Evolutionary conservation across 2,797 vertebrate genomes (phyloP).

Genomic region (Nothura maculosa): DNA sequence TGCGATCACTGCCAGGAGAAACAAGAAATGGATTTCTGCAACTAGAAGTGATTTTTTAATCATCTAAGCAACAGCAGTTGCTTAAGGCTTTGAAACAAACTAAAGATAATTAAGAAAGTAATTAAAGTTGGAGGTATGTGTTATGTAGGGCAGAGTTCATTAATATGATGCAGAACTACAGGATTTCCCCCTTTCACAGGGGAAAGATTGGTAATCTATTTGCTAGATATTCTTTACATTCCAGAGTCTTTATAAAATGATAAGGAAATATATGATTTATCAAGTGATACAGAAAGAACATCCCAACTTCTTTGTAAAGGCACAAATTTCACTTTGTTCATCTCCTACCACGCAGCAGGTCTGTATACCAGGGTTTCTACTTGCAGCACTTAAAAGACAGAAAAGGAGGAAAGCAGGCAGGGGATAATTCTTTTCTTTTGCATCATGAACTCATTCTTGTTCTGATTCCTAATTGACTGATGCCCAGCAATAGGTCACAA

Average conservation of each 20-base stretch:
- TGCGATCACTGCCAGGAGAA: constrained; percentile 88
- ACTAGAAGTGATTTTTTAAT: constrained; percentile 94
- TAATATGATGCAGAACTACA: constrained; percentile 20
- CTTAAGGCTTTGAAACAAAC: constrained; percentile 86
- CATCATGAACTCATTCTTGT: background rate
- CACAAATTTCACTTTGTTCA: constrained; percentile 29
- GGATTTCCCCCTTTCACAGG: constrained; percentile 53
- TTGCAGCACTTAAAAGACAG: background rate
- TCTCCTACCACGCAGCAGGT: background rate
- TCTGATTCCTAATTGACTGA: background rate
- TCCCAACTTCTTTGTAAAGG: background rate
- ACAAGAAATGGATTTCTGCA: constrained; percentile 85
- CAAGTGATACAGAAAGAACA: background rate
- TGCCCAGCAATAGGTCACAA: background rate
- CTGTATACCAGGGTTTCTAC: background rate
- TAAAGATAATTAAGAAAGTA: constrained; percentile 87
- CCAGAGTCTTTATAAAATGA: background rate
- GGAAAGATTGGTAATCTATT: background rate
- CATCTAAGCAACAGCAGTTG: constrained; percentile 86
- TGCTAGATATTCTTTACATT: background rate
- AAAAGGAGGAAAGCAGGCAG: background rate
- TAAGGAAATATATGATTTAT: background rate
- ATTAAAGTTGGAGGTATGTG: constrained; percentile 77
- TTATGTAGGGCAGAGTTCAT: constrained; percentile 49
- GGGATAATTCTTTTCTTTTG: background rate